Evolutionary conservation across 1,140 invertebrate species (phyloP), one percentile per base, ranked within the genome.

Genomic region (Brachionus paranguensis): DNA sequence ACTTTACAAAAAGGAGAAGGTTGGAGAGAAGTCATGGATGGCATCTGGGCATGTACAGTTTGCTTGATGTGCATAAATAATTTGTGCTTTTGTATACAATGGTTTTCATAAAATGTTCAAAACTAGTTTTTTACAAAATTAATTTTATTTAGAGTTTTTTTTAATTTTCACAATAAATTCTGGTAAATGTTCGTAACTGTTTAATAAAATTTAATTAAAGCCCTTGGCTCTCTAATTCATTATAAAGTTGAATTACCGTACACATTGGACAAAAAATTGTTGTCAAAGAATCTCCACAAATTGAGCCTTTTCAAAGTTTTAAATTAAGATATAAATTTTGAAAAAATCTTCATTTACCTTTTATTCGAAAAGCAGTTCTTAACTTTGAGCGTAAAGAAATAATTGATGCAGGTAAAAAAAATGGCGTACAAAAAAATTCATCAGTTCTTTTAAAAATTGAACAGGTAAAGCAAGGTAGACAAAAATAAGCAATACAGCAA

Each of bases 331-430:
- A n/a, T 47, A 14, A 3, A 47, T 47, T 47, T 12, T 12, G 11
- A 47, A 47, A 47, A 12, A 47, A 3, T 47, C 5, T 11, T 12
- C 5, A 47, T 47, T 14, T 81, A 81, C 78, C 78, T 64, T 68
- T 81, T 43, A 81, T 64, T 81, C 78, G 41, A 64, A 81, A 81
- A 29, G 37, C 78, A 45, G 78, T 81, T 47, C 78, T 81, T 4
- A 81, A 27, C 29, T 81, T 81, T 20, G 37, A 27, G 10, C 78
- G 33, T 2, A 81, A 45, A 24, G 78, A 37, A 45, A 64, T 37
- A 20, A 81, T 17, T 41, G 78, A 17, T 11, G 20, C 24, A 45
- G 78, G 78, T 27, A 64, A 10, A 64, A 60, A 81, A 10, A 81
- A 81, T 20, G 78, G 78, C 27, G 78, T 81, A 45, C 78, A 60